Percentiles rank a stretch among this genome's conserved stretches.
Conservation (phyloP, 1,140 invertebrate species). For the Hestina assimilis region DNA sequence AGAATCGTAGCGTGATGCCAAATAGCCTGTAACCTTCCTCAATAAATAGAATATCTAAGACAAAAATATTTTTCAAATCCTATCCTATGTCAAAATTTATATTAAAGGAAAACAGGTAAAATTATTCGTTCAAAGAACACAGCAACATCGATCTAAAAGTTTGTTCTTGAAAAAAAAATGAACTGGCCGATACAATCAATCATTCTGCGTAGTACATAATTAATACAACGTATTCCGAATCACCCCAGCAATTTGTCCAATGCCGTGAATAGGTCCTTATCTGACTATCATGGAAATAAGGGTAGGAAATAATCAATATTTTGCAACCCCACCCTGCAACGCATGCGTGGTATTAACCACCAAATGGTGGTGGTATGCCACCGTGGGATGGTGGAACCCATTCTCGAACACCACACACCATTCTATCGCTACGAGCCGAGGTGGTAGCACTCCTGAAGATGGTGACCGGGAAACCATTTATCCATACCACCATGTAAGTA, state of each 20-base stretch:
- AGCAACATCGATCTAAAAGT: slow-evolving; percentile 16
- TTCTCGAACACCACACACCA: slow-evolving; percentile 42
- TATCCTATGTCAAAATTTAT: no score
- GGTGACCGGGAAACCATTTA: slow-evolving; percentile 16
- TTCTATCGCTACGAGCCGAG: slow-evolving; percentile 38
- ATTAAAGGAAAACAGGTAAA: no score
- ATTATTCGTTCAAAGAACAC: no score
- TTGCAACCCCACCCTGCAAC: slow-evolving; percentile 54
- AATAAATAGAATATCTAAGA: no score
- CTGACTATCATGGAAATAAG: slow-evolving; percentile 60
- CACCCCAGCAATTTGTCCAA: slow-evolving; percentile 66
- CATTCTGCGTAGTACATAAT: slow-evolving; percentile 65
- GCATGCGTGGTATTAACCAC: slow-evolving; percentile 59
- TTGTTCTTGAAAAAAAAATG: slow-evolving; percentile 28
- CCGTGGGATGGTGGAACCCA: slow-evolving; percentile 51
- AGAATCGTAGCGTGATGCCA: no score
- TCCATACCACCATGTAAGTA: slow-evolving; percentile 51
- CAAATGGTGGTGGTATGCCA: slow-evolving; percentile 61
- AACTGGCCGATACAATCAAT: slow-evolving; percentile 52
- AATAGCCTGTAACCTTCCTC: no score
- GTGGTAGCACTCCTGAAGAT: slow-evolving; percentile 29
- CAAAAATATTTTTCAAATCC: no score
- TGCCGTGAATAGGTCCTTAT: slow-evolving; percentile 58
- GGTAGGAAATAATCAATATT: slow-evolving; percentile 69
- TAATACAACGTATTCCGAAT: slow-evolving; percentile 57